Percentiles rank a stretch among this genome's conserved stretches.
These are phyloP conservation scores for Gallinago nigripennis DNA, from an alignment of 2,797 vertebrate species.

Conservation along the genomic window DNA sequence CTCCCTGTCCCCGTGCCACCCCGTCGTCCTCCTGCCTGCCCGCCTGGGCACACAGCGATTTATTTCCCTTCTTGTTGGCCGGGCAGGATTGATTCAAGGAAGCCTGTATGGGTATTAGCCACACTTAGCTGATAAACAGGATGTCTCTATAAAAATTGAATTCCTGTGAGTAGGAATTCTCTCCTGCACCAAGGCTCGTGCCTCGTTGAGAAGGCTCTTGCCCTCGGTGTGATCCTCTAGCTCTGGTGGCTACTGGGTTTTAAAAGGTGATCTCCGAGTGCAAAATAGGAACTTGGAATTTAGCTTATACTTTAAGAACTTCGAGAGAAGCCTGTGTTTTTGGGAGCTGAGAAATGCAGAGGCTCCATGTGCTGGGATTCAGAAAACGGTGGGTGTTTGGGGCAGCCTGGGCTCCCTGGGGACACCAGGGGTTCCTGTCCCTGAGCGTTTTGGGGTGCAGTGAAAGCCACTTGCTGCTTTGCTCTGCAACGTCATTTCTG, in stretches of 20 bases:
- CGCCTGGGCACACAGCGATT: background rate
- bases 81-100: background rate
- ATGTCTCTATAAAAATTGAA: background rate
- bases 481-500: background rate
- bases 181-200: background rate
- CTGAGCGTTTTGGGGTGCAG: background rate
- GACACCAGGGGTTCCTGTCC: background rate
- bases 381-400: background rate
- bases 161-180: background rate
- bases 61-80: background rate
- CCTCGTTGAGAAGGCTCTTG: background rate
- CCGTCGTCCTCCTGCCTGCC: background rate
- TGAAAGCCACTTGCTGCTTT: background rate
- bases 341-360: background rate
- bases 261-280: background rate
- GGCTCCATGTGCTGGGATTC: background rate
- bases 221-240: background rate
- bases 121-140: background rate
- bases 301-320: background rate
- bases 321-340: background rate
- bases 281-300: fast-evolving
- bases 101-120: background rate
- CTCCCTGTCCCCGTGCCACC: background rate
- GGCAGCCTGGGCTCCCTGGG: background rate
- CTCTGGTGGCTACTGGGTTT: background rate